Conservation (phyloP, 1,140 invertebrate genomes). For the Tetragonula clypearis region DNA sequence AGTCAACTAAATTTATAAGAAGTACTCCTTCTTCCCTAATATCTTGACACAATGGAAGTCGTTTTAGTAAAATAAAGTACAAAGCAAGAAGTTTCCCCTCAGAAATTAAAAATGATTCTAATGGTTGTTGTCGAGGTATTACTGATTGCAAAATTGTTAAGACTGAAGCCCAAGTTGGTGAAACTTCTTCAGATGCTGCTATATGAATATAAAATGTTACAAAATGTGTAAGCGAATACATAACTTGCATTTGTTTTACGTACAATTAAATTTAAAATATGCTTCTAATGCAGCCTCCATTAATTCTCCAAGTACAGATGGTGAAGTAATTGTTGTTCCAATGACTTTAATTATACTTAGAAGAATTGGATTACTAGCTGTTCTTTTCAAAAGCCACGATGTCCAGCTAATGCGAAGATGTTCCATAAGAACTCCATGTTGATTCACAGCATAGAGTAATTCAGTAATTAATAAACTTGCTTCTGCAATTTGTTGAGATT, state of each 20-base stretch:
- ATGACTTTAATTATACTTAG: constrained; percentile 80
- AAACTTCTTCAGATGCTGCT: constrained; percentile 73
- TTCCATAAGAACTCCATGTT: constrained; percentile 74
- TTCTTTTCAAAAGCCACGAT: constrained; percentile 77
- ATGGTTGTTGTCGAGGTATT: constrained; percentile 77
- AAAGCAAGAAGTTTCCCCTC: constrained; percentile 80
- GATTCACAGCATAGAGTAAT: constrained; percentile 80
- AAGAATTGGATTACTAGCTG: constrained; percentile 80
- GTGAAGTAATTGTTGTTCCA: constrained; percentile 77
- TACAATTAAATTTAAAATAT: constrained; percentile 81
- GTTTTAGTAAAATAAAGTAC: constrained; percentile 81
- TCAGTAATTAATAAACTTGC: constrained; percentile 81
- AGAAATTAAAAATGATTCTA: constrained; percentile 78
- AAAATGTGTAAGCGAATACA: background rate
- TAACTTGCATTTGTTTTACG: constrained; percentile 11
- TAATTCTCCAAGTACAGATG: constrained; percentile 79
- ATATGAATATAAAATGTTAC: constrained; percentile 28
- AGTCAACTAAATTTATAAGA: constrained; percentile 80
- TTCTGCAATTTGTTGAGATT: constrained; percentile 81
- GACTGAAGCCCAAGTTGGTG: constrained; percentile 79
- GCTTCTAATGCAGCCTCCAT: constrained; percentile 81
- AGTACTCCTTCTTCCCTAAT: constrained; percentile 81
- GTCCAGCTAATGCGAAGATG: constrained; percentile 77
- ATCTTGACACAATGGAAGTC: constrained; percentile 79
- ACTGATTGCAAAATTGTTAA: constrained; percentile 78